A percentile compares a stretch with the other conserved stretches of the same genome.
Conservation (phyloP, 1,140 invertebrate genomes). For the Trinorchestia longiramus region DNA sequence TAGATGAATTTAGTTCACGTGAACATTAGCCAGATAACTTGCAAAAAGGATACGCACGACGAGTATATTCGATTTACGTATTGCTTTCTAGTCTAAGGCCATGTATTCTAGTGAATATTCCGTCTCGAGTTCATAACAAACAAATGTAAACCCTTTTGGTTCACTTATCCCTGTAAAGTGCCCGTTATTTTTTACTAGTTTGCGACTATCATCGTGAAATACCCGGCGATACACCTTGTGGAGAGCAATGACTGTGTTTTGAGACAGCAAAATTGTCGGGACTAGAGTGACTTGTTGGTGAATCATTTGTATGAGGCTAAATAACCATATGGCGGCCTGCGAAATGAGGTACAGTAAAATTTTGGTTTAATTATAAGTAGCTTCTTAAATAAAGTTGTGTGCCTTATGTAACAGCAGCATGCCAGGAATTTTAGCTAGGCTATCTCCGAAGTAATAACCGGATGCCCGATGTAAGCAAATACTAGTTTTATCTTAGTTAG, state of each 20-base stretch:
- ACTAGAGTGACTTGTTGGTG: not conserved
- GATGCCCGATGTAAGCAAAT: too few relatives aligned
- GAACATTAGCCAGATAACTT: not conserved
- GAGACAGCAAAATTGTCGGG: not conserved
- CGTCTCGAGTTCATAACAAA: not conserved
- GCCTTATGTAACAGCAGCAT: not conserved
- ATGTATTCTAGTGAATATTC: not conserved
- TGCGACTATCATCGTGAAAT: not conserved
- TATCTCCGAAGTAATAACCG: not conserved
- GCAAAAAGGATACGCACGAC: not conserved
- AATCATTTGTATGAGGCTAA: not conserved
- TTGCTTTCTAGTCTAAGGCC: not conserved
- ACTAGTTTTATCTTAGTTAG: too few relatives aligned
- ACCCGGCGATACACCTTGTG: not conserved
- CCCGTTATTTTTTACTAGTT: not conserved
- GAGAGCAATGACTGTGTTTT: not conserved
- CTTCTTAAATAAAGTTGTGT: not conserved
- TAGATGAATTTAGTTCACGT: not conserved
- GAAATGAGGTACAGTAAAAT: not conserved
- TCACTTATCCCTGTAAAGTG: not conserved
- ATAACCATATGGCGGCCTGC: not conserved
- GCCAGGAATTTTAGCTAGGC: not conserved
- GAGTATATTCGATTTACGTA: not conserved
- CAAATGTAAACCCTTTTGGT: not conserved
- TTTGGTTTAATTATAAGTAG: not conserved